phyloP scores from a whole-genome alignment of 2,797 vertebrate genomes.

The Calcarius lapponicus region DNA sequence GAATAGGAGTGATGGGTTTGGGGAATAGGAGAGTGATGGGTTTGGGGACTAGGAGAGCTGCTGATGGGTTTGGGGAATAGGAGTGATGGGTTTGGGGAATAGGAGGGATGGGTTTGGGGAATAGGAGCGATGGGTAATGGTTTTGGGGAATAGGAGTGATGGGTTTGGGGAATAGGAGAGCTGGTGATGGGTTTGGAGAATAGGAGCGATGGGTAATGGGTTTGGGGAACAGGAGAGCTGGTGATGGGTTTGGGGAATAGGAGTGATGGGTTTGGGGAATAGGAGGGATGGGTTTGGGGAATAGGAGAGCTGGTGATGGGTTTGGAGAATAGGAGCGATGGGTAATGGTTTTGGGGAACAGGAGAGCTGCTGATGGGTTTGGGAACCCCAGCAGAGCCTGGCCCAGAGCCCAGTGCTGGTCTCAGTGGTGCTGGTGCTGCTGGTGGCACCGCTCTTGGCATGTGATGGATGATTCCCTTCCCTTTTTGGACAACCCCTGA shows the following conservation, averaged over 20 bases:
- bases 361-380: rapidly evolving
- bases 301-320: rapidly evolving
- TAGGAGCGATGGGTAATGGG: too few species aligned
- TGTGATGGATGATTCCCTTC: background rate
- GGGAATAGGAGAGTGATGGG: too few species aligned
- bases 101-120: too few species aligned
- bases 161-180: rapidly evolving
- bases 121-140: too few species aligned
- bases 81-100: too few species aligned
- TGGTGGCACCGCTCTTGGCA: rapidly evolving
- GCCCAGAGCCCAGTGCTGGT: background rate
- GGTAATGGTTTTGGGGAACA: background rate
- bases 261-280: too few species aligned
- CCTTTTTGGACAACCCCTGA: background rate
- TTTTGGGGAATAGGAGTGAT: too few species aligned
- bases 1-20: too few species aligned
- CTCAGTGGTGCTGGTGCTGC: background rate
- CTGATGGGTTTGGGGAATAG: too few species aligned
- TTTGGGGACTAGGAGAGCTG: too few species aligned
- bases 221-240: rapidly evolving
- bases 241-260: rapidly evolving
- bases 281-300: background rate
- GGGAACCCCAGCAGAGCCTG: rapidly evolving
- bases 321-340: too few species aligned
- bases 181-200: too few species aligned